These are phyloP conservation scores for Pandion haliaetus DNA, from an alignment of 2,113 vertebrate genomes.

Conservation along the genomic window DNA sequence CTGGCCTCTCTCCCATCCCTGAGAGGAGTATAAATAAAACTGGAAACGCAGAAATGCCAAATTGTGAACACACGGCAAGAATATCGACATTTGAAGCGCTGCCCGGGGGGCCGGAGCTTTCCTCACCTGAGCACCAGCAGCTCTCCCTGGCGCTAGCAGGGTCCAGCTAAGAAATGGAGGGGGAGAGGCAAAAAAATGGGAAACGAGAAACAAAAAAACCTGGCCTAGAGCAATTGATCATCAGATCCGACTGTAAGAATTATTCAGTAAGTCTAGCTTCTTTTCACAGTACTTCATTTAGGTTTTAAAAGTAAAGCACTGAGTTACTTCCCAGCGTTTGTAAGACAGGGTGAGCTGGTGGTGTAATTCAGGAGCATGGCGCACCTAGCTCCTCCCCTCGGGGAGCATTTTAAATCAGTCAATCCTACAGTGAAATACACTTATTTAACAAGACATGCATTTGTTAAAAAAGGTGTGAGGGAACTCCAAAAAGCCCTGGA, in stretches of 20 bases:
- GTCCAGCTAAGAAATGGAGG: fast-evolving
- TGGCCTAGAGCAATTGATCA: not conserved
- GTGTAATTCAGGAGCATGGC: not conserved
- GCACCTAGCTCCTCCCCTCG: not conserved
- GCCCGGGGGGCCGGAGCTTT: not conserved
- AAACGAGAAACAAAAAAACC: not conserved
- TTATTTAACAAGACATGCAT: not conserved
- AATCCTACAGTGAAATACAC: not conserved
- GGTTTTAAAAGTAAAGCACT: not conserved
- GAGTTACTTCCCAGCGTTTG: not conserved
- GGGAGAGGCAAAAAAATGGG: not conserved
- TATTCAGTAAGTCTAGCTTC: not conserved
- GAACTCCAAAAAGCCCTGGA: not conserved
- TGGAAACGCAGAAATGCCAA: not conserved
- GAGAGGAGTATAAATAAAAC: not conserved
- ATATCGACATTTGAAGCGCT: fast-evolving
- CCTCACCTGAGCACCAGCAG: not conserved
- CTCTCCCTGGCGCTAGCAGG: not conserved
- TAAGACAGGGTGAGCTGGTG: not conserved
- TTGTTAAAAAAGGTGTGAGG: not conserved
- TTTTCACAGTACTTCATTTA: not conserved
- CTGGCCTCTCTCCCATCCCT: not conserved
- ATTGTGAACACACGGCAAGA: not conserved
- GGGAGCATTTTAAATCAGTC: no score
- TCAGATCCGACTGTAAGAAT: not conserved